These are phyloP conservation scores for Nomada lathburiana DNA, from an alignment of 2,888 invertebrate species.

Conservation along the genomic window DNA sequence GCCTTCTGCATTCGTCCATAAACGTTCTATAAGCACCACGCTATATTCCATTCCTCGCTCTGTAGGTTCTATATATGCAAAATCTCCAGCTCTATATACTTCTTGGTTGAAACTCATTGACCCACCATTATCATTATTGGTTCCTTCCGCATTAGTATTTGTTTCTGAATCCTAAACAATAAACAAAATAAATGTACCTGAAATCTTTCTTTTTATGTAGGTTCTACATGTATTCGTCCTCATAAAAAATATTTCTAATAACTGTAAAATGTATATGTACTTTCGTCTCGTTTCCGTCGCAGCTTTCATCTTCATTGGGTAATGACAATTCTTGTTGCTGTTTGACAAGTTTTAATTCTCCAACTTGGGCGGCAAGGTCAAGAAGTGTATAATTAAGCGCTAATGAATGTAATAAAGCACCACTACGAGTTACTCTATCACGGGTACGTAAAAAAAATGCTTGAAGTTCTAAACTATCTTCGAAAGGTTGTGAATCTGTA, in stretches of 20 bases:
- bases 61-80: slow-evolving; percentile 93
- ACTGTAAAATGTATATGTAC: slow-evolving; percentile 62
- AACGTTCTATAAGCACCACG: slow-evolving; percentile 94
- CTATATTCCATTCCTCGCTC: slow-evolving; percentile 89
- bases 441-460: slow-evolving; percentile 93
- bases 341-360: slow-evolving; percentile 91
- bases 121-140: slow-evolving; percentile 85
- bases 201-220: background rate
- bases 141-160: slow-evolving; percentile 78
- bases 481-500: slow-evolving; percentile 97
- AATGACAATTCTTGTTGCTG: slow-evolving; percentile 87
- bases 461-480: slow-evolving; percentile 97
- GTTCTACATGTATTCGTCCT: background rate
- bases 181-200: slow-evolving; percentile 30
- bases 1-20: slow-evolving; percentile 94
- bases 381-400: slow-evolving; percentile 93
- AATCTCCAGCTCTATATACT: slow-evolving; percentile 93
- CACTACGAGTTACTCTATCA: slow-evolving; percentile 90
- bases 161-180: slow-evolving; percentile 77
- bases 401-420: slow-evolving; percentile 93
- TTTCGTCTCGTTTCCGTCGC: slow-evolving; percentile 82
- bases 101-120: slow-evolving; percentile 91
- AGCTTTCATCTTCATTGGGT: slow-evolving; percentile 90
- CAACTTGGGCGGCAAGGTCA: slow-evolving; percentile 91
- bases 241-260: background rate